These are phyloP conservation scores for Lytechinus variegatus DNA, from an alignment of 35 echinoderm and acorn worm genomes.

Conservation along the genomic window DNA sequence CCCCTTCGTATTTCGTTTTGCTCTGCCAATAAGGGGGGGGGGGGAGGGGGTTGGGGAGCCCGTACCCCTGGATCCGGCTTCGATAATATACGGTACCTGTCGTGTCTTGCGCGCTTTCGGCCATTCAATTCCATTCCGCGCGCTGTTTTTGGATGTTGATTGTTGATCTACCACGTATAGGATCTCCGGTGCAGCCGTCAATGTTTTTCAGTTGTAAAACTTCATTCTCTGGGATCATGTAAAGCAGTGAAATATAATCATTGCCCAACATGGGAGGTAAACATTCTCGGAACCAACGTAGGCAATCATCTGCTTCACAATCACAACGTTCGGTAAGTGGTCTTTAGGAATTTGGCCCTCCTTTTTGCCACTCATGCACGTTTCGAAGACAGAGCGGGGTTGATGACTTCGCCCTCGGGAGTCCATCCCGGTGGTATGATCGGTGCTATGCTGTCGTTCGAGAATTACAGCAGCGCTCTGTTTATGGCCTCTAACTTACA, in stretches of 20 bases:
- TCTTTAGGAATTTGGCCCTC: background rate
- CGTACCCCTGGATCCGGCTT: no score
- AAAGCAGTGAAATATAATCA: background rate
- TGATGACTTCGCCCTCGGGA: background rate
- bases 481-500: no score
- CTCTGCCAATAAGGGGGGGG: no score
- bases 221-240: background rate
- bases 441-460: background rate
- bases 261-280: slow-evolving; percentile 34
- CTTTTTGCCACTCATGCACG: background rate
- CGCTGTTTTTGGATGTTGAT: no score
- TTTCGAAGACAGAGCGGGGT: background rate
- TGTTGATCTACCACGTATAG: background rate
- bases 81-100: no score
- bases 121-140: background rate
- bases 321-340: slow-evolving; percentile 40
- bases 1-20: no score
- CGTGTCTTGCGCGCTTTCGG: background rate
- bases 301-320: slow-evolving; percentile 49
- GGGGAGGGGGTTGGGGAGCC: no score
- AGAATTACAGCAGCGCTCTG: background rate
- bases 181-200: background rate
- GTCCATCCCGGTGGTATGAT: background rate
- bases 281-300: slow-evolving; percentile 50
- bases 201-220: background rate